Conservation (phyloP, 2,888 invertebrate genomes). For the Abrostola tripartita region DNA sequence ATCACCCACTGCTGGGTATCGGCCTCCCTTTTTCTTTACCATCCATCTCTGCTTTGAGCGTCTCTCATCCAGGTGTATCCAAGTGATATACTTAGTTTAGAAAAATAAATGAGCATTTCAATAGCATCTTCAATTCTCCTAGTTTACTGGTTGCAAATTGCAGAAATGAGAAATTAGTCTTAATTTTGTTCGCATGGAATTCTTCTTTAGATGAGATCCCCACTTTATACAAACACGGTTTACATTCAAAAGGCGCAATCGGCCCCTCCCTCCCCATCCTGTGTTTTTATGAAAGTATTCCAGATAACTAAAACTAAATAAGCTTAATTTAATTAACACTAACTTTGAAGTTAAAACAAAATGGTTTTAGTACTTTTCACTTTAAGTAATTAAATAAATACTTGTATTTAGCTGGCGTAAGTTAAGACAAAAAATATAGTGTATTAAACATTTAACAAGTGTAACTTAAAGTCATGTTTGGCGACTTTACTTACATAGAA, state of each 20-base stretch:
- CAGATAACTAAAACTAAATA: constrained; percentile 21
- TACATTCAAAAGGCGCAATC: constrained; percentile 31
- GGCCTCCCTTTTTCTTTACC: no score
- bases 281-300: constrained; percentile 10
- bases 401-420: neutral
- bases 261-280: neutral
- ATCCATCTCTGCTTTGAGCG: no score
- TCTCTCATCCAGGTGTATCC: no score
- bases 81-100: no score
- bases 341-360: constrained; percentile 22
- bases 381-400: constrained; percentile 23
- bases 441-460: neutral
- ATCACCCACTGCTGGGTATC: no score
- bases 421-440: constrained; percentile 1
- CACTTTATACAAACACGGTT: constrained; percentile 22
- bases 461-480: no score
- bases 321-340: constrained; percentile 43
- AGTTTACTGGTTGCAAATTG: neutral
- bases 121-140: no score
- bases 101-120: no score
- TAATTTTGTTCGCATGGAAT: constrained; percentile 10
- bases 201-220: constrained; percentile 8
- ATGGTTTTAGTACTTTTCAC: constrained; percentile 3
- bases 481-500: no score
- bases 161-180: constrained; percentile 21